Evolutionary conservation across 1,140 invertebrate species (phyloP).

Genomic region (Orchestia grillus): DNA sequence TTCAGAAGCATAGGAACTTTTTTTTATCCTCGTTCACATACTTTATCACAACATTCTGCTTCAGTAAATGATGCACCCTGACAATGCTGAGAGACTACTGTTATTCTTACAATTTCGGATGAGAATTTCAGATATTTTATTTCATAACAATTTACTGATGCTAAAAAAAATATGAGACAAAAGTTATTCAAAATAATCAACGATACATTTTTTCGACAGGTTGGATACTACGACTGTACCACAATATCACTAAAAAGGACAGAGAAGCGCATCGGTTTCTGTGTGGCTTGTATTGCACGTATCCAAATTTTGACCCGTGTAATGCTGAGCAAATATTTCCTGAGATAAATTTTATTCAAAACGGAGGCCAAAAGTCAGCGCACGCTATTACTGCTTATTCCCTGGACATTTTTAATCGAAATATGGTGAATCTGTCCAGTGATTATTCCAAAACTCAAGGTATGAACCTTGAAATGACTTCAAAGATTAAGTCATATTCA

Average conservation of each 20-base stretch:
- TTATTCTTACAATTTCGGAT: neutral
- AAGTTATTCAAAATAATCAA: neutral
- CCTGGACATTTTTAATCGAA: neutral
- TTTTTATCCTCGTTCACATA: too few relatives aligned
- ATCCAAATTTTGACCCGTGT: slow-evolving; percentile 64
- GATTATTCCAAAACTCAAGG: neutral
- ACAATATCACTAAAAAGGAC: slow-evolving; percentile 59
- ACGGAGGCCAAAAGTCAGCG: neutral
- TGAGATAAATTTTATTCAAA: neutral
- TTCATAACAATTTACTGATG: neutral
- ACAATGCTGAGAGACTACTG: neutral
- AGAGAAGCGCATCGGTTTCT: slow-evolving; percentile 1
- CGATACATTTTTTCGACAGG: slow-evolving; percentile 56
- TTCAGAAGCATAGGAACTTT: too few relatives aligned
- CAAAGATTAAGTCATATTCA: neutral
- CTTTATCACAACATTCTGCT: too few relatives aligned
- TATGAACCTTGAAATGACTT: neutral
- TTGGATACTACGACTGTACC: slow-evolving; percentile 65
- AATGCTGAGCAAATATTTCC: slow-evolving; percentile 58
- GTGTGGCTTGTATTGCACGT: slow-evolving; percentile 63
- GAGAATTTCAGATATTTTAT: neutral
- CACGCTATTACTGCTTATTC: neutral
- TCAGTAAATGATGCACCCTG: too few relatives aligned
- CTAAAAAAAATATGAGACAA: neutral
- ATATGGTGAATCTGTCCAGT: neutral